Evolutionary conservation across 2,888 invertebrate genomes (phyloP).

Genomic region (Lissonota sp.): DNA sequence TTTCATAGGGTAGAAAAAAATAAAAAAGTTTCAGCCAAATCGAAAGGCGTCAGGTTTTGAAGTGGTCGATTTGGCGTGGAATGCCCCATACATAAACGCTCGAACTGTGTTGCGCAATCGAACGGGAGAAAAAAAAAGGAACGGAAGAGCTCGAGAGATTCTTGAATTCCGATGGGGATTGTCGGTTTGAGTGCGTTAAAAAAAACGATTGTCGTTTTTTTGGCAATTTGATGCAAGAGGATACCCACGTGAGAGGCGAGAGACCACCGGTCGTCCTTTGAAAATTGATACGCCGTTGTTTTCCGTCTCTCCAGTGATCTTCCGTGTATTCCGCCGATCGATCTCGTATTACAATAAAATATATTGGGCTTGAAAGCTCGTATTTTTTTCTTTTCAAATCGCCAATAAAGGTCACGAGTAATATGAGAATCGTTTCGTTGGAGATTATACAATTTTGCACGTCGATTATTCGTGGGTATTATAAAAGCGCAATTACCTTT

Average conservation of each 20-base stretch:
- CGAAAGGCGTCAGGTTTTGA: too few relatives aligned
- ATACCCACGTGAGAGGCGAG: background rate
- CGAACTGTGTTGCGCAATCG: slow-evolving; percentile 47
- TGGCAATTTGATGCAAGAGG: background rate
- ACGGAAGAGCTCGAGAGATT: background rate
- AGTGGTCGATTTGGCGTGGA: too few relatives aligned
- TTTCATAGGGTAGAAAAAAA: slow-evolving; percentile 9
- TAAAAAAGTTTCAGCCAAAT: too few relatives aligned
- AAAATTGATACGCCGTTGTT: slow-evolving; percentile 14
- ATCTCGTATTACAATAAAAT: too few relatives aligned
- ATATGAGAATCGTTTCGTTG: too few relatives aligned
- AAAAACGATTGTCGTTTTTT: background rate
- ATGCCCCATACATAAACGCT: slow-evolving; percentile 43
- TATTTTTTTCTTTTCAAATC: too few relatives aligned
- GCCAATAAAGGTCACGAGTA: too few relatives aligned
- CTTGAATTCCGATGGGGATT: background rate
- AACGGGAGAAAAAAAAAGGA: slow-evolving; percentile 33
- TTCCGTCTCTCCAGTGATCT: too few relatives aligned
- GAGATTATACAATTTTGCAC: too few relatives aligned
- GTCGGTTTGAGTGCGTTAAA: background rate
- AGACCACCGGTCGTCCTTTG: slow-evolving; percentile 8
- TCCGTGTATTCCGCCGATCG: too few relatives aligned
- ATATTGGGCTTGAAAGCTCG: too few relatives aligned
- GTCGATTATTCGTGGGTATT: background rate
- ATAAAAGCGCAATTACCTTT: background rate